phyloP scores from a whole-genome alignment of 2,797 vertebrate genomes.

The Lycodopsis pacificus region DNA sequence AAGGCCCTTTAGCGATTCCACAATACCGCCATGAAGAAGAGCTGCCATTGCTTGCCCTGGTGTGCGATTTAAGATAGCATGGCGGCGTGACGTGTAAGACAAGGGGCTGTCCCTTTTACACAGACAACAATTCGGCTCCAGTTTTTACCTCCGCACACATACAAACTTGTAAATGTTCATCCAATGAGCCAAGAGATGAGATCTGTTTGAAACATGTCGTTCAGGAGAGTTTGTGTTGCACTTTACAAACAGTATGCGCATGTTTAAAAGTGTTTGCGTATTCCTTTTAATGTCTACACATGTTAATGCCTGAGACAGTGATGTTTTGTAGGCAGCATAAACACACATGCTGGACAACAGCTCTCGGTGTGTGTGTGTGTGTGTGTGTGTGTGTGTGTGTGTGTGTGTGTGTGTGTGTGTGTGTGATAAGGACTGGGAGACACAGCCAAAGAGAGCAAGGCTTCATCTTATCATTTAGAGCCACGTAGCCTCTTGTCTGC shows the following conservation, averaged over 20 bases:
- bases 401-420: neutral
- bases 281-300: neutral
- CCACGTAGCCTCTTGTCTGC: neutral
- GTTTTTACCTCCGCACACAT: neutral
- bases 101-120: neutral
- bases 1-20: neutral
- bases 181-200: neutral
- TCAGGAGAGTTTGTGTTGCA: neutral
- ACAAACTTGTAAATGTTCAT: neutral
- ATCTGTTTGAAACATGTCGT: neutral
- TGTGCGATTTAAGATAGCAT: no score
- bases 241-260: no score
- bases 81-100: neutral
- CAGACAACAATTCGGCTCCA: neutral
- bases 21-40: neutral
- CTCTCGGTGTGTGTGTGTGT: neutral
- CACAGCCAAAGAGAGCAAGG: slow-evolving; percentile 16
- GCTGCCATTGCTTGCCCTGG: neutral
- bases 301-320: neutral
- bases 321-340: neutral
- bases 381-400: neutral
- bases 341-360: slow-evolving; percentile 15
- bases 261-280: neutral
- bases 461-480: slow-evolving; percentile 12
- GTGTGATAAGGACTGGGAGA: slow-evolving; percentile 12